Evolutionary conservation across 2,888 invertebrate species (phyloP), one percentile per base, ranked within the genome.

Genomic region (Hymenopus coronatus): DNA sequence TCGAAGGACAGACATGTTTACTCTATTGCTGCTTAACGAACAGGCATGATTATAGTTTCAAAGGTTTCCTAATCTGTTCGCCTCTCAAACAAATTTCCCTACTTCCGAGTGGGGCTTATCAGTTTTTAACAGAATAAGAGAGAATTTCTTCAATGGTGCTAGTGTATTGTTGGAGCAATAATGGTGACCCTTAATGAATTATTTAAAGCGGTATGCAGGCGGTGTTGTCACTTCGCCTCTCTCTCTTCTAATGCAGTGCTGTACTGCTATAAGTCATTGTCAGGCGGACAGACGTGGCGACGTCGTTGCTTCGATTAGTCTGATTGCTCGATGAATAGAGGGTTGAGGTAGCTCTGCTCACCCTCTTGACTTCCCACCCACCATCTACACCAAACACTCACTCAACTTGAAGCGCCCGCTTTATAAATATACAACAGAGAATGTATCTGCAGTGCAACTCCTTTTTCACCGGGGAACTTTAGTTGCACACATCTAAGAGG

Each of bases 271-370:
- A 89, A 89, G 87, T 89, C 89, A 82, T 33, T 89, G 89, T 89
- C 89, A 89, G 85, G 88, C 87, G 85, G 83, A 83, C 46, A 83
- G 83, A 82, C 86, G 89, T 89, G 89, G 89, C 89, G 89, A 89
- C 89, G 88, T 88, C 88, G 88, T 40, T 88, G 46, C 70, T 89
- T 89, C 89, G 89, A 89, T 89, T 89, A 89, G 88, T 88, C 86
- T 89, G 89, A 89, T 89, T 89, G 88, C 88, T 82, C 86, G 89
- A 89, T 89, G 89, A 89, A 89, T 89, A 89, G 86, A 86, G 87
- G 83, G 88, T 83, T 54, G 83, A 20, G 82, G 6, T 54, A 82
- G 28, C 54, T 27, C 46, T 33, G 46, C 83, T 15, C 83, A 83
- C 46, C 83, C 88, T 83, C 54, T 85, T 28, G 40, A 85, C n/a